Evolutionary conservation across 2,888 invertebrate genomes (phyloP), one percentile per base, ranked within the genome.

Genomic region (Hemistola chrysoprasaria): DNA sequence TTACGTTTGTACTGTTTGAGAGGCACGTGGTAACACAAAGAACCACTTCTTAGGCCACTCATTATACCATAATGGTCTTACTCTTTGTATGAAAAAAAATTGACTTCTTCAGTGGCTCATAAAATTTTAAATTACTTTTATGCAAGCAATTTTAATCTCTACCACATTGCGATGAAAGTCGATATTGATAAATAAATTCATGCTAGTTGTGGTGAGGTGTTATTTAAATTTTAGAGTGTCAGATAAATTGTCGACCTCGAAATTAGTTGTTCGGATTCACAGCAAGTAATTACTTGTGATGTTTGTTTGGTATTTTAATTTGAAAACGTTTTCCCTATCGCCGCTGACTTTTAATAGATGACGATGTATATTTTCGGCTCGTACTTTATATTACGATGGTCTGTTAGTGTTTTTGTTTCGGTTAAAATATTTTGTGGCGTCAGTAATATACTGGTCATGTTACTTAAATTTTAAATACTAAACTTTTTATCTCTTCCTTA

Each of bases 31-130:
- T 83, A 61, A 45, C 65, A 75, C 77, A 79, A 78, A 82, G 75
- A 71, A 76, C 73, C 78, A 78, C 84, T 84, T 76, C 76, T 78
- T 77, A 70, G 74, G 65, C 80, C 81, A 84, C 86, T 88, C 86
- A 88, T 88, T 87, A 87, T 79, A 62, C 65, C 80, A 84, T 86
- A 88, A 88, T 86, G 84, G 83, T 81, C 78, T 83, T 69, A 71
- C 69, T 34, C 58, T 73, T 69, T 75, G 70, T 70, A 78, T 73
- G 64, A 78, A 80, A 76, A n/a, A 42, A 71, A 71, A 67, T 71
- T 78, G 74, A 79, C 78, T 70, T 78, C 68, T 70, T 73, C 73
- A 71, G 69, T 65, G 65, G 71, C 66, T 53, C 49, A 62, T 68
- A 62, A 45, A 40, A 22, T 54, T 47, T 33, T 8, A 23, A 8